These are phyloP conservation scores for Galagoides demidoff DNA, from an alignment of 2,797 vertebrate genomes.

Conservation along the genomic window DNA sequence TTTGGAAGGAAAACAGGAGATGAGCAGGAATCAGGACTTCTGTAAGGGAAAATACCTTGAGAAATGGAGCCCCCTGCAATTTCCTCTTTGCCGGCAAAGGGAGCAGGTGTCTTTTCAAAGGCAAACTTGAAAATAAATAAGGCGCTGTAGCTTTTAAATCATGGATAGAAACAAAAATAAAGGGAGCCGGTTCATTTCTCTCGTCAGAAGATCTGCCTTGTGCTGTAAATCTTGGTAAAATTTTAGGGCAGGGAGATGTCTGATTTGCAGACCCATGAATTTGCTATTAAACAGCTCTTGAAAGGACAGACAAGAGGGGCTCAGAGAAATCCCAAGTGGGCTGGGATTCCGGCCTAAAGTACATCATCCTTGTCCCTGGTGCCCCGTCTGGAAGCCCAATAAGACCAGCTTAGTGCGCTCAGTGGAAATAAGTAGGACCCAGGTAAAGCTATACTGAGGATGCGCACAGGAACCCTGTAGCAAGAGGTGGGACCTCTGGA, in stretches of 20 bases:
- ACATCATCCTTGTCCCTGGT: not conserved
- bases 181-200: constrained; percentile 34
- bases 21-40: not conserved
- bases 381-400: not conserved
- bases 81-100: not conserved
- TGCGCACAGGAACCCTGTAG: not conserved
- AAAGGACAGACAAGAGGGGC: constrained; percentile 23
- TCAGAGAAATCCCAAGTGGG: not conserved
- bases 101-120: not conserved
- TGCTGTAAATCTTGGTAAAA: constrained; percentile 27
- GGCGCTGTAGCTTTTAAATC: constrained; percentile 39
- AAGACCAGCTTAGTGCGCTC: not conserved
- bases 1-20: not conserved
- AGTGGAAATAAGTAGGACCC: not conserved
- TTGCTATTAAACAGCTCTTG: not conserved
- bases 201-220: constrained; percentile 28
- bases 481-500: not conserved
- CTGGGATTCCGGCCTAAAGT: not conserved
- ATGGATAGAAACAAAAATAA: constrained; percentile 8
- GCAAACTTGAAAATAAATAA: constrained; percentile 48
- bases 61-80: not conserved
- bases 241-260: not conserved
- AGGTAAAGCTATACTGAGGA: too few species aligned
- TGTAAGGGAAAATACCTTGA: not conserved
- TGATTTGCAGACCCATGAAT: not conserved